phyloP scores from a whole-genome alignment of 2,113 vertebrate species.

The Haemorhous mexicanus region DNA sequence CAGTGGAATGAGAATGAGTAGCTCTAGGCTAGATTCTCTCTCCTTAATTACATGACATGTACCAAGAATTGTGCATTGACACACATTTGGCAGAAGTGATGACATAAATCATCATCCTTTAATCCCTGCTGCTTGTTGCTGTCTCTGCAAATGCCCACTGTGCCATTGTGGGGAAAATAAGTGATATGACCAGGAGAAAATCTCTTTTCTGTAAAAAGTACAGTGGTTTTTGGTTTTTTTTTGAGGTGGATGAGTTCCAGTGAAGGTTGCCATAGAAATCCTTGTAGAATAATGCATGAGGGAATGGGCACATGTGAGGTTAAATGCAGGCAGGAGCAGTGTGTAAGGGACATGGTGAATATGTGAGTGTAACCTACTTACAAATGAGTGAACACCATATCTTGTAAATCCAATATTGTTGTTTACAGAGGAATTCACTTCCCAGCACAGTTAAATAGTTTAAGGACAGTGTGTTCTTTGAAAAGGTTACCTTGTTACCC shows the following conservation, averaged over 20 bases:
- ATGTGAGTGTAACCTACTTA: neutral
- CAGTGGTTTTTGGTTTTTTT: rapidly evolving
- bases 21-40: neutral
- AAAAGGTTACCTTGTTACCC: neutral
- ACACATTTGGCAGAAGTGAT: neutral
- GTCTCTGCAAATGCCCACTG: neutral
- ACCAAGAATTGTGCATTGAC: neutral
- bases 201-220: neutral
- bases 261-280: neutral
- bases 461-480: neutral
- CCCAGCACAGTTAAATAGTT: neutral
- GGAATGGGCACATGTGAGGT: neutral
- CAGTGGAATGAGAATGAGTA: neutral
- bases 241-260: neutral
- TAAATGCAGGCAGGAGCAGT: neutral
- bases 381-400: neutral
- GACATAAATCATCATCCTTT: neutral
- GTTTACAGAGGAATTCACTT: neutral
- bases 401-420: neutral
- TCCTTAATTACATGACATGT: neutral
- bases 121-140: neutral
- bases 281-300: neutral
- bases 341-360: neutral
- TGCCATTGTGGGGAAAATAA: neutral
- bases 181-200: neutral